Evolutionary conservation across 2,888 invertebrate species (phyloP).

Genomic region (Coleophora deauratella): DNA sequence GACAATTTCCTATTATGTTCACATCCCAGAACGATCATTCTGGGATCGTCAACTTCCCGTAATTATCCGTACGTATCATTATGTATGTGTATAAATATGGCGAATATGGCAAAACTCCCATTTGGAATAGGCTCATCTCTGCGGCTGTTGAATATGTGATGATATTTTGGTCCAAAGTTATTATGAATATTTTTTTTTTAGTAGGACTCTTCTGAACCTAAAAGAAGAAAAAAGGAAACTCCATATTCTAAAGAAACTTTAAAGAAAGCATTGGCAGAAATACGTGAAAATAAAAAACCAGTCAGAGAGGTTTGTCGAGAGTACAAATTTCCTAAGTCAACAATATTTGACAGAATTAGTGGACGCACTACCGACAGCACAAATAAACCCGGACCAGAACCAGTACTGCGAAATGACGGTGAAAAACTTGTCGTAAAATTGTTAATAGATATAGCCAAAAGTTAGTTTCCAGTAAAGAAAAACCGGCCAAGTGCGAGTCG

Average conservation of each 20-base stretch:
- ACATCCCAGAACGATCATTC: too few relatives aligned
- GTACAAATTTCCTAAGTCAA: conserved; percentile 6
- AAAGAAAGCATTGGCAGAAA: neutral
- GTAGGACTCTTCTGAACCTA: too few relatives aligned
- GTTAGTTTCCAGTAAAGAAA: conserved; percentile 7
- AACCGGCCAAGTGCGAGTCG: too few relatives aligned
- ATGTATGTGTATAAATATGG: too few relatives aligned
- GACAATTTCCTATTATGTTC: too few relatives aligned
- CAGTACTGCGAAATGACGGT: conserved; percentile 11
- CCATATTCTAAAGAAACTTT: neutral
- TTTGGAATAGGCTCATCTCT: too few relatives aligned
- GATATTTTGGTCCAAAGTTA: too few relatives aligned
- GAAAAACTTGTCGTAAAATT: conserved; percentile 17
- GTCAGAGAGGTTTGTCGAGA: conserved; percentile 3
- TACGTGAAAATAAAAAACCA: neutral
- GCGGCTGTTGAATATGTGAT: too few relatives aligned
- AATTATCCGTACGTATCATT: too few relatives aligned
- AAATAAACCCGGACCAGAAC: conserved; percentile 18
- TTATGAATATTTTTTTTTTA: too few relatives aligned
- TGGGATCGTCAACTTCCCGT: too few relatives aligned
- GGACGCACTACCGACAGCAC: conserved; percentile 7
- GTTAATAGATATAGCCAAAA: conserved; percentile 7
- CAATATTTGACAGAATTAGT: conserved; percentile 7
- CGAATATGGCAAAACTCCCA: too few relatives aligned
- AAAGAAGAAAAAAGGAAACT: neutral